phyloP scores from a whole-genome alignment of 2,888 invertebrate genomes.

The Drymonia ruficornis region DNA sequence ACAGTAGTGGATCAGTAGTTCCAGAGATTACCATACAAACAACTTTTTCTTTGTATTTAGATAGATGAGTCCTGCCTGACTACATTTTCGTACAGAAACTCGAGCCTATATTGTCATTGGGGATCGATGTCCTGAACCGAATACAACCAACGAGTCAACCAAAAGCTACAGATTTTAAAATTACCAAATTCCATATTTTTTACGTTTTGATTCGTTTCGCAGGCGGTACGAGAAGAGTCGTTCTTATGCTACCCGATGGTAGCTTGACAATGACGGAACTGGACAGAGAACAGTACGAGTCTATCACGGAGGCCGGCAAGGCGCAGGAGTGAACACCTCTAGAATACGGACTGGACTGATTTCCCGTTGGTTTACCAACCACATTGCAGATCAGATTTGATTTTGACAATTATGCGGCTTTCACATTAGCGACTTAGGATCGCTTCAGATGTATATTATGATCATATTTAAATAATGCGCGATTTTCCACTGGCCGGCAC shows the following conservation, averaged over 20 bases:
- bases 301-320: conserved; percentile 84
- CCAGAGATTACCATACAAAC: too few species aligned
- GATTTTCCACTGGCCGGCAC: too few species aligned
- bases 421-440: neutral
- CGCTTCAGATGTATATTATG: neutral
- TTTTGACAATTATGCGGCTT: neutral
- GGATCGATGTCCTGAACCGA: too few species aligned
- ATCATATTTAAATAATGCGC: too few species aligned
- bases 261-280: conserved; percentile 95
- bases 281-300: conserved; percentile 93
- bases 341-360: conserved; percentile 3
- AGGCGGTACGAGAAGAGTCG: conserved; percentile 94
- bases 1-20: too few species aligned
- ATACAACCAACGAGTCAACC: too few species aligned
- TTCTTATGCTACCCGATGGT: conserved; percentile 93
- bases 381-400: neutral
- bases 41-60: too few species aligned
- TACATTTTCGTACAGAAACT: too few species aligned
- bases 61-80: too few species aligned
- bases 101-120: too few species aligned
- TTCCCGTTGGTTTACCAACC: neutral
- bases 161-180: too few species aligned
- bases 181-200: neutral
- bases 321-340: conserved; percentile 73
- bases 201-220: conserved; percentile 14